These are phyloP conservation scores for Drosophila hamatofila DNA, from an alignment of 2,888 invertebrate species.

Conservation along the genomic window DNA sequence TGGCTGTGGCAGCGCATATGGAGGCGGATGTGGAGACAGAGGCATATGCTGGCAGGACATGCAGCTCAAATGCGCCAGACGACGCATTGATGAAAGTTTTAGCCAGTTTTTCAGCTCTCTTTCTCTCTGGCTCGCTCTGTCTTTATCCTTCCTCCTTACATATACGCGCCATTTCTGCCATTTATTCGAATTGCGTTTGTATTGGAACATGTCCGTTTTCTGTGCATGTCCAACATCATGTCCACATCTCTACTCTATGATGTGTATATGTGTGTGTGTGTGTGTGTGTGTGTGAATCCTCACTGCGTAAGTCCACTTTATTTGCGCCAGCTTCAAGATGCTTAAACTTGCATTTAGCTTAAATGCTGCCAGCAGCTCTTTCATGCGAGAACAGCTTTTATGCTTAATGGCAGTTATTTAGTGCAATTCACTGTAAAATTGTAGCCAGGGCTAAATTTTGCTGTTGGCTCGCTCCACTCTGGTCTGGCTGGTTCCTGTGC, in stretches of 20 bases:
- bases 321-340: slow-evolving; percentile 66
- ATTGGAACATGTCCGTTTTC: slow-evolving; percentile 34
- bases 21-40: slow-evolving; percentile 9
- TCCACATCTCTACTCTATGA: slow-evolving; percentile 2
- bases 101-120: slow-evolving; percentile 40
- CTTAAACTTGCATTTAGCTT: slow-evolving; percentile 77
- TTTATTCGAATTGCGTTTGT: slow-evolving; percentile 48
- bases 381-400: slow-evolving; percentile 81
- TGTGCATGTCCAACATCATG: slow-evolving; percentile 18
- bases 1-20: slow-evolving; percentile 29
- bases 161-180: slow-evolving; percentile 44
- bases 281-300: slow-evolving; percentile 23
- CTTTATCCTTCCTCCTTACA: slow-evolving; percentile 7
- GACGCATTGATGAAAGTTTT: slow-evolving; percentile 71
- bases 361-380: slow-evolving; percentile 71
- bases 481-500: slow-evolving; percentile 5
- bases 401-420: slow-evolving; percentile 81
- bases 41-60: slow-evolving; percentile 28
- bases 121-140: slow-evolving; percentile 1
- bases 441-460: slow-evolving; percentile 51
- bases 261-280: background rate
- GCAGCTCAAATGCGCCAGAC: slow-evolving; percentile 43
- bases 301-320: slow-evolving; percentile 73
- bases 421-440: slow-evolving; percentile 80
- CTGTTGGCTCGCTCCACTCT: slow-evolving; percentile 6